phyloP scores from a whole-genome alignment of 1,140 invertebrate species.

The Philotrypesis tridentata region DNA sequence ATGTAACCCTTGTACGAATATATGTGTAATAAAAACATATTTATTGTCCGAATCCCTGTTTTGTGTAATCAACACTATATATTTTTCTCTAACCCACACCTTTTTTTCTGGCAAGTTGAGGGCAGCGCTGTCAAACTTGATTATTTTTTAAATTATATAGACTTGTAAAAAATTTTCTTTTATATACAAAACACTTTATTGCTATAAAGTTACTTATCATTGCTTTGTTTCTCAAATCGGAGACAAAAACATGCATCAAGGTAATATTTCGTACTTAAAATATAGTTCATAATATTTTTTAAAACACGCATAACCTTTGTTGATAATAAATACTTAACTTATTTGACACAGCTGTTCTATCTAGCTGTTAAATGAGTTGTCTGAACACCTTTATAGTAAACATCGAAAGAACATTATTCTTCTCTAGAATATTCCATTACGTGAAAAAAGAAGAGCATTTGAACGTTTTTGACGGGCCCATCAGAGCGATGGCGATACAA shows the following conservation, averaged over 20 bases:
- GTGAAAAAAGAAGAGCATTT: too few species aligned
- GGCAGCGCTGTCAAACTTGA: too few species aligned
- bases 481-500: not conserved
- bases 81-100: not conserved
- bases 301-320: not conserved
- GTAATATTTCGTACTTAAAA: slow-evolving; percentile 8
- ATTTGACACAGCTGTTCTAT: slow-evolving; percentile 14
- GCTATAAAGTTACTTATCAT: not conserved
- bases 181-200: slow-evolving; percentile 20
- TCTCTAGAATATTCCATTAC: too few species aligned
- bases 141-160: too few species aligned
- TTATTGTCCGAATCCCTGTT: slow-evolving; percentile 68
- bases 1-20: slow-evolving; percentile 74
- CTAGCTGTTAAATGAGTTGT: too few species aligned
- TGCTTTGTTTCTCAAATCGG: not conserved
- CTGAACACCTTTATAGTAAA: too few species aligned
- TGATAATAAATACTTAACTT: not conserved
- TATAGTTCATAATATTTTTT: not conserved
- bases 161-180: too few species aligned
- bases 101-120: not conserved
- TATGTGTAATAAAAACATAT: slow-evolving; percentile 75
- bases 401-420: too few species aligned
- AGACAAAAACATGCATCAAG: slow-evolving; percentile 3
- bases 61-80: not conserved
- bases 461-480: too few species aligned